Evolutionary conservation across 2,797 vertebrate genomes (phyloP), one percentile per base, ranked within the genome.

Genomic region (Capromys pilorides): DNA sequence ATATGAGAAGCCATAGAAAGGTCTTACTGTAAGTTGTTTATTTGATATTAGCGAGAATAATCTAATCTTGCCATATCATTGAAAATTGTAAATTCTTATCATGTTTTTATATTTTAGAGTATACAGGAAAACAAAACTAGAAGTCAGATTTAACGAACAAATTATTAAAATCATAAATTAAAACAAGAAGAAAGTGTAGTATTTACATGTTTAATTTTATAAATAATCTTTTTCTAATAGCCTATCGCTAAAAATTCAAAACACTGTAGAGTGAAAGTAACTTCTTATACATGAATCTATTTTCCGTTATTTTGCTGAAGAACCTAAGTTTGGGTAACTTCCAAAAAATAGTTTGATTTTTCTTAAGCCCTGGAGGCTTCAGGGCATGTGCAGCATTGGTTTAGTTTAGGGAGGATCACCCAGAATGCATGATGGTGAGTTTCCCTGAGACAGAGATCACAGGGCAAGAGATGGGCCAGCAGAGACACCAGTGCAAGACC

Each of bases 1-100:
- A 18, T 45, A 18, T 77, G 80, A 51, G 69, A 83, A 85, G 6
- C 54, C 51, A 57, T 41, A 51, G 24, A 75, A 67, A 36, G 1
- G 3, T 71, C 22, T 62, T 80, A 6, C 1, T 14, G 31, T 87
- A 73, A 86, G 90, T 73, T 8, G 16, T 8, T 59, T 78, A 36
- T 16, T 82, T 95, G 31, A 36, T 84, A 26, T 54, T 66, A 88
- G 64, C 7, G 7, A 69, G n/a, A 91, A 66, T 83, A 57, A 59
- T 92, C 16, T 73, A 69, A 91, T 26, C 24, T 84, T 88, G 26
- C 24, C 21, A 2, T 21, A 41, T 73, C 57, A 80, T 18, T n/a
- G 57, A 95, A 92, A 28, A 26, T 86, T 45, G 59, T 62, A 86
- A 95, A 89, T 84, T 84, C 11, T n/a, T 93, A 22, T 69, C 33